Percentiles rank a stretch among this genome's conserved stretches.
Evolutionary conservation across 2,113 vertebrate genomes (phyloP).

Genomic region (Petroica traversi): DNA sequence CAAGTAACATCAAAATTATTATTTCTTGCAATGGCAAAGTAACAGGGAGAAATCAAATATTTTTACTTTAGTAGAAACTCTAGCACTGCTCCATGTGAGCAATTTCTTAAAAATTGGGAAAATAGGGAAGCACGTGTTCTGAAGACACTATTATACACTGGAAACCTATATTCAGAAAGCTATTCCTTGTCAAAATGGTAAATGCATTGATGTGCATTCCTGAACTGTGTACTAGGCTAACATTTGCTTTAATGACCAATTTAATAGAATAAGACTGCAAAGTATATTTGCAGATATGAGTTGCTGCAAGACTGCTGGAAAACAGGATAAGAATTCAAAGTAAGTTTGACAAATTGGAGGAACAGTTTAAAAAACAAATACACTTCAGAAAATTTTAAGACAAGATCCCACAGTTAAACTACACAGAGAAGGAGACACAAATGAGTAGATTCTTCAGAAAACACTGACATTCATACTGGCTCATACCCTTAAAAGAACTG

Average conservation of each 20-base stretch:
- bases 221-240: not conserved
- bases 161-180: not conserved
- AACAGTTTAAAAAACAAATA: not conserved
- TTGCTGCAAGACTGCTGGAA: not conserved
- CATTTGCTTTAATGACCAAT: not conserved
- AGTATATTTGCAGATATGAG: not conserved
- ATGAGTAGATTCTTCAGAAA: not conserved
- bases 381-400: not conserved
- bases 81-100: not conserved
- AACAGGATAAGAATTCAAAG: not conserved
- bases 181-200: not conserved
- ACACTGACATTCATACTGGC: not conserved
- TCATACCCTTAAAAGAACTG: not conserved
- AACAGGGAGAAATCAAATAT: not conserved
- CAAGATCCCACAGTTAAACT: not conserved
- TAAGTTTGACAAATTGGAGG: not conserved
- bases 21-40: not conserved
- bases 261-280: not conserved
- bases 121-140: not conserved
- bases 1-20: not conserved
- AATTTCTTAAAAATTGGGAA: not conserved
- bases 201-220: not conserved
- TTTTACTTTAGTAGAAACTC: not conserved
- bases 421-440: not conserved
- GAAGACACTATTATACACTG: not conserved